phyloP scores from a whole-genome alignment of 1,140 invertebrate genomes.

The Brachionus koreanus region DNA sequence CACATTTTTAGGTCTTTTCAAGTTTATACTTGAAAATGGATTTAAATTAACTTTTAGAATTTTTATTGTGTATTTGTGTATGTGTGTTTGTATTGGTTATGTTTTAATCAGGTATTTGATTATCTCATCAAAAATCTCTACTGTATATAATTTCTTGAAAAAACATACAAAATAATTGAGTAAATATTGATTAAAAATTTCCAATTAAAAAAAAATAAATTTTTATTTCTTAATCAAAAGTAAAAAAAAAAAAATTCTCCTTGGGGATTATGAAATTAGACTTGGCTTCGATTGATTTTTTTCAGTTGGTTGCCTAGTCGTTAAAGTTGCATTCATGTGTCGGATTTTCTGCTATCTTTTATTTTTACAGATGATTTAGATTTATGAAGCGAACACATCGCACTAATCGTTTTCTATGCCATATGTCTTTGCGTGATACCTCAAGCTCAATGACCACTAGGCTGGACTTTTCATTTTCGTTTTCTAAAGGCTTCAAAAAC shows the following conservation, averaged over 20 bases:
- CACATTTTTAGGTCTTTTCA: slow-evolving; percentile 3
- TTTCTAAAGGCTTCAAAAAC: not conserved
- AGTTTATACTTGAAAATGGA: not conserved
- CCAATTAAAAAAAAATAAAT: not conserved
- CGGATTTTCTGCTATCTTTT: not conserved
- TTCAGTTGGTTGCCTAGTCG: not conserved
- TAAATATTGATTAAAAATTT: not conserved
- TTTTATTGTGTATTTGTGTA: not conserved
- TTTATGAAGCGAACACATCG: not conserved
- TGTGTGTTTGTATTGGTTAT: not conserved
- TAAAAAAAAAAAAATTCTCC: not conserved
- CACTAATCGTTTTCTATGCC: not conserved
- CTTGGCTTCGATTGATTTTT: not conserved
- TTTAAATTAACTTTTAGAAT: not conserved
- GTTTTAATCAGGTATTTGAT: slow-evolving; percentile 11
- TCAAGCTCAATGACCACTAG: not conserved
- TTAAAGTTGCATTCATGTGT: not conserved
- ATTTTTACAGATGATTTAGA: slow-evolving; percentile 35
- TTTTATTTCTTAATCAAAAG: not conserved
- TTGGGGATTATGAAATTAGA: not conserved
- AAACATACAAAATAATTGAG: not conserved
- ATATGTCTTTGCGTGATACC: slow-evolving; percentile 21
- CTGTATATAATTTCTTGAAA: slow-evolving; percentile 8
- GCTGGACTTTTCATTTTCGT: not conserved
- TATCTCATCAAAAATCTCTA: slow-evolving; percentile 13